Evolutionary conservation across 53 echinoderm and acorn worm genomes (phyloP), one percentile per base, ranked within the genome.

Genomic region (Temnopleurus reevesii): DNA sequence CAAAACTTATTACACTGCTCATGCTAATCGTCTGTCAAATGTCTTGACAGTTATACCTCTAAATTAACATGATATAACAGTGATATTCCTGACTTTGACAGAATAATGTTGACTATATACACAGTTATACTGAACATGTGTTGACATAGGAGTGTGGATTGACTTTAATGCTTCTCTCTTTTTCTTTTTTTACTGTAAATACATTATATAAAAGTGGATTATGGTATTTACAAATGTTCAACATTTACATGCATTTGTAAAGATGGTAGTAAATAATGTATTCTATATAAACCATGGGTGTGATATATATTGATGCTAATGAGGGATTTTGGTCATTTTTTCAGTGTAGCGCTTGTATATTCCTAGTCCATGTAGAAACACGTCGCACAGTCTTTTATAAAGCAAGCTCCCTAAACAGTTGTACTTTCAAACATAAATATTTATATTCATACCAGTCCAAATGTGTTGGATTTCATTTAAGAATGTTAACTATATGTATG

Each of bases 151-250:
- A 45, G 15, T 51, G 8, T 51, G 79, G 46, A 79, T 46, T 18
- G 28, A 79, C 38, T 71, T 71, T 47, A 46, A 79, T 47, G 79
- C 79, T 79, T 49, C 49, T 79, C 46, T 45, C 46, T 81, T 81
- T 81, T 49, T 45, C 30, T 46, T 79, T 83, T 83, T 83, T 55
- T 54, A 83, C 83, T 83, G 83, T 83, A 83, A 83, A 83, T 83
- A 83, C 51, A 83, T 83, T 79, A 79, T 79, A 79, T 79, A 79
- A 79, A 79, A 47, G 49, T 79, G 83, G 55, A 83, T 33, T 83
- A 83, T 83, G 83, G 56, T 83, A 83, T 83, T 83, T 83, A 83
- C 83, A 56, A 83, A 83, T 49, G 79, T 47, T 25, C 79, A 49
- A 46, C 30, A 79, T 79, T 79, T 79, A 49, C 27, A 18, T 79